A percentile compares a stretch with the other conserved stretches of the same genome.
phyloP scores from a whole-genome alignment of 2,888 invertebrate genomes.

The Alloplasta piceator region DNA sequence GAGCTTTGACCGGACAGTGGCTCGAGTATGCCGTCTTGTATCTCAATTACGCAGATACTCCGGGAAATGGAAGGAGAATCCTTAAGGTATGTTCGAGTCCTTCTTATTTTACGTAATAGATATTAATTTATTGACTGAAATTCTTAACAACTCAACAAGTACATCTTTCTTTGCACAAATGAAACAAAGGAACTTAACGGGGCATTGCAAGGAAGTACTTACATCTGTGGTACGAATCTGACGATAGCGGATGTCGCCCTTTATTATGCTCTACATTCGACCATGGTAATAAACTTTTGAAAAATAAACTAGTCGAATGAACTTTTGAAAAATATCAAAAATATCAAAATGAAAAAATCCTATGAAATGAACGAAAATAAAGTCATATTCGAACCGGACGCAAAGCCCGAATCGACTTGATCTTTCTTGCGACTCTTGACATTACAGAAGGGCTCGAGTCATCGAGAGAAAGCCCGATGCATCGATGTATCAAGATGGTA shows the following conservation, averaged over 20 bases:
- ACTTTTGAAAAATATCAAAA: too few species aligned
- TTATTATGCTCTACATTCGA: conserved; percentile 87
- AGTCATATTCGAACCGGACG: too few species aligned
- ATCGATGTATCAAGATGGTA: conserved; percentile 91
- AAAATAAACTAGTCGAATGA: conserved; percentile 26
- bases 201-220: conserved; percentile 84
- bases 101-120: background rate
- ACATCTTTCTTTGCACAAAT: conserved; percentile 17
- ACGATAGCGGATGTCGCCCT: conserved; percentile 89
- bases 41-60: conserved; percentile 84
- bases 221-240: conserved; percentile 85
- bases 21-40: conserved; percentile 87
- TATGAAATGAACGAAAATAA: conserved; percentile 55
- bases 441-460: conserved; percentile 87
- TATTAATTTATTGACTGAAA: background rate
- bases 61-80: conserved; percentile 83
- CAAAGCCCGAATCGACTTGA: too few species aligned
- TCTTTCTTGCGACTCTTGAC: conserved; percentile 2
- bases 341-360: conserved; percentile 57
- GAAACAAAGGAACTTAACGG: conserved; percentile 85
- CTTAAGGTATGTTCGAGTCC: conserved; percentile 82
- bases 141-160: conserved; percentile 3
- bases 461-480: conserved; percentile 88
- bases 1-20: conserved; percentile 85
- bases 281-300: conserved; percentile 85